These are phyloP conservation scores for Isaurus tuberculatus DNA, from an alignment of 92 coral and sea anemone genomes.

Conservation along the genomic window DNA sequence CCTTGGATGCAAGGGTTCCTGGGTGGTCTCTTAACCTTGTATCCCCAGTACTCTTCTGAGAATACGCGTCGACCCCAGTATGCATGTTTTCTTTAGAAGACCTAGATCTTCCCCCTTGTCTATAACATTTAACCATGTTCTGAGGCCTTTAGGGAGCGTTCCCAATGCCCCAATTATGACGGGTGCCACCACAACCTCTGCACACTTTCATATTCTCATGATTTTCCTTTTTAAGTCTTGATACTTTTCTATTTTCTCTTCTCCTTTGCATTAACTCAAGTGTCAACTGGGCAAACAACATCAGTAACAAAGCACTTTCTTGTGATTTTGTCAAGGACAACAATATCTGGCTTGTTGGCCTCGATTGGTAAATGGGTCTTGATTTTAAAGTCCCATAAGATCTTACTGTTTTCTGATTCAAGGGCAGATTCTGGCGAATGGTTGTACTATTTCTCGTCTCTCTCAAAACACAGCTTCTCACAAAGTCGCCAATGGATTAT, in stretches of 20 bases:
- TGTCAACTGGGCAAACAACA: constrained; percentile 39
- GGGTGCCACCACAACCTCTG: constrained; percentile 22
- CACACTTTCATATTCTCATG: constrained; percentile 19
- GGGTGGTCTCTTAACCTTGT: not conserved
- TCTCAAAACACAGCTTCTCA: constrained; percentile 31
- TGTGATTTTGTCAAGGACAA: no score
- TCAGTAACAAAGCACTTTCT: no score
- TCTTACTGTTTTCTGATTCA: constrained; percentile 15
- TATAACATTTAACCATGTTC: no score
- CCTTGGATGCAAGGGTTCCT: not conserved
- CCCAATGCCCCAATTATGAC: no score
- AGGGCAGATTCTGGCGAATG: constrained; percentile 31
- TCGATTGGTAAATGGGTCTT: no score
- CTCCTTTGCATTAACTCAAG: constrained; percentile 16
- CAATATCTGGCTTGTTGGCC: no score
- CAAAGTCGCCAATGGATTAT: constrained; percentile 41
- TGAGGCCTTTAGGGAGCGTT: no score
- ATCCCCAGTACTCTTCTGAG: constrained; percentile 27
- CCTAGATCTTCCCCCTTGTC: no score
- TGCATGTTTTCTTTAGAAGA: no score
- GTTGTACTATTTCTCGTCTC: constrained; percentile 20
- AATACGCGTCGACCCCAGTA: constrained; percentile 27
- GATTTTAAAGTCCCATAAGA: constrained; percentile 11
- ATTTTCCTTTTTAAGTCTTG: constrained; percentile 15
- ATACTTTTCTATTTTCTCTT: not conserved